Percentiles rank a stretch among this genome's conserved stretches.
These are phyloP conservation scores for Imbricaverruca yamaguchii DNA, from an alignment of 2,888 invertebrate species.

Conservation along the genomic window DNA sequence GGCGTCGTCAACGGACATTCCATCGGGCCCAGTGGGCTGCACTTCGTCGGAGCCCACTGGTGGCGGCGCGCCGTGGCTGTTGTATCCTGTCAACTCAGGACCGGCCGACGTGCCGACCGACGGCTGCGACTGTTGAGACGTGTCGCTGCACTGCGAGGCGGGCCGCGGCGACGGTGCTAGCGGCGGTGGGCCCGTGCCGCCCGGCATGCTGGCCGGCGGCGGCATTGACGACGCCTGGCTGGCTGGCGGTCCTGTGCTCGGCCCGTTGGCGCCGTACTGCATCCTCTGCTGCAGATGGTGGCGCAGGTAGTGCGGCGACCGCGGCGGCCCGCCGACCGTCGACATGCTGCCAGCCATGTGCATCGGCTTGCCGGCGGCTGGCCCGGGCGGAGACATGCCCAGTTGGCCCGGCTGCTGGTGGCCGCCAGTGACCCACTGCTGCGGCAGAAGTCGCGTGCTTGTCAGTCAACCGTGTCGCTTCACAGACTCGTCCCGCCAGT, in stretches of 20 bases:
- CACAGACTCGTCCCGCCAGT: too few species aligned
- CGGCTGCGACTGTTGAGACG: constrained; percentile 36
- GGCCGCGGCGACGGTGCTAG: constrained; percentile 33
- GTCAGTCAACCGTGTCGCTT: too few species aligned
- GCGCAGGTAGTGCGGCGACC: constrained; percentile 24
- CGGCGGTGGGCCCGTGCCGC: constrained; percentile 23
- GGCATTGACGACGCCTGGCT: constrained; percentile 31
- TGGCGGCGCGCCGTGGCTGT: constrained; percentile 15
- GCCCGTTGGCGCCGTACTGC: constrained; percentile 26
- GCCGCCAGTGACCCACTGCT: neutral
- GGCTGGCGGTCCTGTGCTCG: constrained; percentile 29
- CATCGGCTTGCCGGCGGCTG: neutral
- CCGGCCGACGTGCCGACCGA: constrained; percentile 22
- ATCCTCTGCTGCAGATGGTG: constrained; percentile 29
- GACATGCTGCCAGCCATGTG: constrained; percentile 22
- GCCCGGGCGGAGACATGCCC: neutral
- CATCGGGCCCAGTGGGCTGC: constrained; percentile 84
- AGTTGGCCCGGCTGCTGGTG: neutral
- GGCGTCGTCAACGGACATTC: constrained; percentile 78
- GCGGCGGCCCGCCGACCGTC: constrained; percentile 28
- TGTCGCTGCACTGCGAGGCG: constrained; percentile 34
- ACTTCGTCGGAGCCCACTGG: constrained; percentile 38
- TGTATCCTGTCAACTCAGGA: constrained; percentile 23
- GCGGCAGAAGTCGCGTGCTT: neutral
- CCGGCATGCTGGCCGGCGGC: neutral